Conservation (phyloP, 2,113 vertebrate genomes). For the Zapornia atra region DNA sequence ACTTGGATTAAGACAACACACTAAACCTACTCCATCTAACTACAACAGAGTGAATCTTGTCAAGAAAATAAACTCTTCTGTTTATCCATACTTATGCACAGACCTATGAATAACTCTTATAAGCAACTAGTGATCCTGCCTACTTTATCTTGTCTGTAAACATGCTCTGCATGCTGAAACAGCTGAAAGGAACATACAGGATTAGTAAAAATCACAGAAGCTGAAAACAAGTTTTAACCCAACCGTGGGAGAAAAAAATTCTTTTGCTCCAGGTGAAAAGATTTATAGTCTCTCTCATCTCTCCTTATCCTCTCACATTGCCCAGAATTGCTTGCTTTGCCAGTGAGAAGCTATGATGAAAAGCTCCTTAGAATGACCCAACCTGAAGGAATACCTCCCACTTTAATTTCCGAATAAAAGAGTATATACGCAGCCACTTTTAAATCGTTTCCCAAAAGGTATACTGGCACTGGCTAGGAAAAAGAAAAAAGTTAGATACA, state of each 20-base stretch:
- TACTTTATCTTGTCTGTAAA: slow-evolving; percentile 29
- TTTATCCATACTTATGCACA: slow-evolving; percentile 31
- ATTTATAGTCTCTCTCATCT: slow-evolving; percentile 15
- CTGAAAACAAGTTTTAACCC: slow-evolving; percentile 28
- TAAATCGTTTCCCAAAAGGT: not conserved
- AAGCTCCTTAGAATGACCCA: not conserved
- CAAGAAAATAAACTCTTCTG: slow-evolving; percentile 48
- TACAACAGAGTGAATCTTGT: not conserved
- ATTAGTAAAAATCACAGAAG: slow-evolving; percentile 44
- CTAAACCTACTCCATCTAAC: not conserved
- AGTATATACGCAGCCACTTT: not conserved
- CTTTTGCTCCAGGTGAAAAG: slow-evolving; percentile 18
- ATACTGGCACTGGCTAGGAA: not conserved
- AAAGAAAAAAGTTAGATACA: not conserved
- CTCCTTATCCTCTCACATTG: not conserved
- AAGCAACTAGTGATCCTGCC: slow-evolving; percentile 33
- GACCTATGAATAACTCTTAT: not conserved
- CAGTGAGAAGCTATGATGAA: not conserved
- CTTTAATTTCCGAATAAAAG: not conserved
- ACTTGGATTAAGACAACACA: not conserved
- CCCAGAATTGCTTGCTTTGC: not conserved
- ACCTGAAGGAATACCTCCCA: not conserved
- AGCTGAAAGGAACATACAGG: slow-evolving; percentile 33
- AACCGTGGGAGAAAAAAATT: slow-evolving; percentile 8
- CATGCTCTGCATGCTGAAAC: slow-evolving; percentile 31